Evolutionary conservation across 2,113 vertebrate genomes (phyloP).

Genomic region (Lanius collurio): DNA sequence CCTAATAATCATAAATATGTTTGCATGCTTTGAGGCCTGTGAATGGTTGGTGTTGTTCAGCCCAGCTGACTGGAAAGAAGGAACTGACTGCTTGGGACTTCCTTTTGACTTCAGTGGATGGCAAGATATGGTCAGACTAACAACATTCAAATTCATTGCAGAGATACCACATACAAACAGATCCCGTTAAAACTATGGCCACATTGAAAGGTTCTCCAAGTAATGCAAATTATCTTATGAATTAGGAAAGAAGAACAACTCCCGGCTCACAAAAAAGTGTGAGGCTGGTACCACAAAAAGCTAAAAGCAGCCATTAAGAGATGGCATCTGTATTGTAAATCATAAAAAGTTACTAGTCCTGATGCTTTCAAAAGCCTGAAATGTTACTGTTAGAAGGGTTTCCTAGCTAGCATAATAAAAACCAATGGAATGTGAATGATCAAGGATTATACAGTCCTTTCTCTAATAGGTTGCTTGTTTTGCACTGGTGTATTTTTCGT

Average conservation of each 20-base stretch:
- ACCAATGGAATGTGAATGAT: neutral
- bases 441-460: neutral
- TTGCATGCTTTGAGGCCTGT: neutral
- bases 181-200: neutral
- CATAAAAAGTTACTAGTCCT: neutral
- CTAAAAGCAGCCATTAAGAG: neutral
- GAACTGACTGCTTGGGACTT: neutral
- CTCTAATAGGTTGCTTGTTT: neutral
- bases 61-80: neutral
- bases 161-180: neutral
- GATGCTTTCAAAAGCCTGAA: neutral
- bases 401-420: neutral
- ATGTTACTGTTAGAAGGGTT: neutral
- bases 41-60: neutral
- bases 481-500: neutral
- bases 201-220: neutral
- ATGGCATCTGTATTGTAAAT: neutral
- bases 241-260: neutral
- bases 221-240: neutral
- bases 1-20: neutral
- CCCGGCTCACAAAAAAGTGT: neutral
- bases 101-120: neutral
- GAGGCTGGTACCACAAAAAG: neutral
- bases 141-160: neutral
- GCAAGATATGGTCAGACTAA: neutral